These are phyloP conservation scores for Pongo abelii DNA, from an alignment of 2,113 vertebrate species.

Conservation along the genomic window DNA sequence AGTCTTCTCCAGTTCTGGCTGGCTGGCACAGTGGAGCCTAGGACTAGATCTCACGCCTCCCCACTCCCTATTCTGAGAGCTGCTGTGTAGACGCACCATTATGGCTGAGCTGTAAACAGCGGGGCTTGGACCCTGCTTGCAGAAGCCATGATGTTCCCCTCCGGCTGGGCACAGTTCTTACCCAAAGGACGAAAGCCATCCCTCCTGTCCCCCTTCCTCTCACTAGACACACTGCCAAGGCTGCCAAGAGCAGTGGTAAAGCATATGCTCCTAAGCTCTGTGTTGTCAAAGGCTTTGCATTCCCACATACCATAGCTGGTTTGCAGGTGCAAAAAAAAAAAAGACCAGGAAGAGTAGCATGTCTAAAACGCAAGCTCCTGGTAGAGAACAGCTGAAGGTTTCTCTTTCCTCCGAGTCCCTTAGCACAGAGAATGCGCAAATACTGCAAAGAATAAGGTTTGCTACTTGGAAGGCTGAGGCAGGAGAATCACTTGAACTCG, in stretches of 20 bases:
- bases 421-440: rapidly evolving
- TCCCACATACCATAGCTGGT: background rate
- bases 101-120: background rate
- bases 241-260: background rate
- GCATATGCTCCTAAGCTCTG: background rate
- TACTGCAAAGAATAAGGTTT: background rate
- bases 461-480: background rate
- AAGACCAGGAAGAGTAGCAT: background rate
- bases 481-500: too few relatives aligned
- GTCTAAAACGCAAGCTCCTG: background rate
- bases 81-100: background rate
- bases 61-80: background rate
- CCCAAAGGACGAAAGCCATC: background rate
- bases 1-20: background rate
- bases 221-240: background rate
- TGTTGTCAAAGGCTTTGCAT: rapidly evolving
- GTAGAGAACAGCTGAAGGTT: background rate
- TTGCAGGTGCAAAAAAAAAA: background rate
- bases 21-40: background rate
- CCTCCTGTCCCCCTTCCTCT: background rate
- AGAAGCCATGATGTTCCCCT: background rate
- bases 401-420: background rate
- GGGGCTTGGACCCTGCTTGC: background rate
- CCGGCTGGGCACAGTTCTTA: background rate
- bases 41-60: background rate